These are phyloP conservation scores for Neodiprion lecontei DNA, from an alignment of 1,140 invertebrate genomes.

Conservation along the genomic window DNA sequence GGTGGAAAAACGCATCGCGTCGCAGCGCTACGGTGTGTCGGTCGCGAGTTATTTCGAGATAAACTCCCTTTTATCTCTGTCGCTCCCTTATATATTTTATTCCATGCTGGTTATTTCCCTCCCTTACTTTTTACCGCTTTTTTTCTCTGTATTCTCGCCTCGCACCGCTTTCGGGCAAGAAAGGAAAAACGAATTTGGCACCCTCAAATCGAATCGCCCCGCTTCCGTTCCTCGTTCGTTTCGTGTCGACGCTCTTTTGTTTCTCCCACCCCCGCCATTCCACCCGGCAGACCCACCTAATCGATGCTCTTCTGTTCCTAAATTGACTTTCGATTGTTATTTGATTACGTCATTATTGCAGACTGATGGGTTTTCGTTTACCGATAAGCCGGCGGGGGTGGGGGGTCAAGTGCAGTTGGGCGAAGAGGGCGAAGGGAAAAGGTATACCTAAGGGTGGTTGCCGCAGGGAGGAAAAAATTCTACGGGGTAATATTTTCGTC, in stretches of 20 bases:
- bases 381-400: neutral
- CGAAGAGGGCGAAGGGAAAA: neutral
- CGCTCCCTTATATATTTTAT: constrained; percentile 4
- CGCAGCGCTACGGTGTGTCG: constrained; percentile 17
- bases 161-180: constrained; percentile 6
- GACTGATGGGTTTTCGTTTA: constrained; percentile 7
- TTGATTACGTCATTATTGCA: constrained; percentile 26
- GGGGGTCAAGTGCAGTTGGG: neutral
- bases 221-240: constrained; percentile 25
- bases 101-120: neutral
- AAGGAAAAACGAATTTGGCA: constrained; percentile 24
- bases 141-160: constrained; percentile 4
- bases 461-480: neutral
- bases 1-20: constrained; percentile 27
- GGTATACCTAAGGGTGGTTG: neutral
- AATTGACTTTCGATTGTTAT: constrained; percentile 31
- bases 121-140: constrained; percentile 6
- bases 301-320: constrained; percentile 23
- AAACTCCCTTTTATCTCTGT: constrained; percentile 57
- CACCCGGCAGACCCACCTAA: constrained; percentile 16
- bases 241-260: constrained; percentile 24
- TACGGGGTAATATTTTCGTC: neutral
- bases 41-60: constrained; percentile 53
- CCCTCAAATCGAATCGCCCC: constrained; percentile 17
- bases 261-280: constrained; percentile 16